Conservation (phyloP, 2,113 vertebrate genomes). For the Megaceryle torquata region DNA sequence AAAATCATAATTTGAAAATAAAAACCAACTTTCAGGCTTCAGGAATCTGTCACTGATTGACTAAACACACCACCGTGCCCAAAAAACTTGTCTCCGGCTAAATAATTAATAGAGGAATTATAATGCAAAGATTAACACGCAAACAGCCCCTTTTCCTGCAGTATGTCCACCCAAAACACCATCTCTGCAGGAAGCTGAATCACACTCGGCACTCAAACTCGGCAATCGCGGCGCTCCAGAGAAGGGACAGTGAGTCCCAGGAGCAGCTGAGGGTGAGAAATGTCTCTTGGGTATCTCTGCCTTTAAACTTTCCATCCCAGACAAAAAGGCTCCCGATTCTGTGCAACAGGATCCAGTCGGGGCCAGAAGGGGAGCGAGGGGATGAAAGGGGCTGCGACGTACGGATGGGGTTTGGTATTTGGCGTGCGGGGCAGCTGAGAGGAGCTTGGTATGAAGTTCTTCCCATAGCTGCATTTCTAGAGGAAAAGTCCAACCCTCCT, state of each 20-base stretch:
- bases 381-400: fast-evolving
- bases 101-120: background rate
- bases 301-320: background rate
- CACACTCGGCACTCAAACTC: background rate
- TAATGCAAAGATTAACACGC: background rate
- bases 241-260: background rate
- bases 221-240: fast-evolving
- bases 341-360: background rate
- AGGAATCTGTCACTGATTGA: background rate
- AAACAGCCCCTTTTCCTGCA: background rate
- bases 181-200: background rate
- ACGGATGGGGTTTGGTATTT: background rate
- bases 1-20: background rate
- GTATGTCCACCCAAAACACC: background rate
- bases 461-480: background rate
- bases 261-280: background rate
- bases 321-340: background rate
- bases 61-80: no score
- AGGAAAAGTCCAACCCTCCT: background rate
- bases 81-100: background rate
- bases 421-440: background rate
- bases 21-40: background rate
- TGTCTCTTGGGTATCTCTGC: background rate
- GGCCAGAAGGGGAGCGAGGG: background rate
- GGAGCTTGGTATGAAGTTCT: background rate